Conservation (phyloP, 2,888 invertebrate species). For the Caenorhabditis zanzibari region DNA sequence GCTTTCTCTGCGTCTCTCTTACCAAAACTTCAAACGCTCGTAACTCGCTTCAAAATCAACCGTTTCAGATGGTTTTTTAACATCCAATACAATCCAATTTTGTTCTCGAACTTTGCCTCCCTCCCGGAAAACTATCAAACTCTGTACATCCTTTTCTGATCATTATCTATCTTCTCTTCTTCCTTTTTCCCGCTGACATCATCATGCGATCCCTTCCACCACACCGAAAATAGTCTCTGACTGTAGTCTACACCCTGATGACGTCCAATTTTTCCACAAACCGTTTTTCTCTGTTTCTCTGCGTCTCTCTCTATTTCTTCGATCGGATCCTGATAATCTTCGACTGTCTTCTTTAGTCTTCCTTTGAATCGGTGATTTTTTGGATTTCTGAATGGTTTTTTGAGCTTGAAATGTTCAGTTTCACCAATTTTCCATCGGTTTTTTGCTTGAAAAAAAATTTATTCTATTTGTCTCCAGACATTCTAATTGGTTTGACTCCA, state of each 20-base stretch:
- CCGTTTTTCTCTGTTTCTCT: background rate
- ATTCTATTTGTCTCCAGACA: conserved; percentile 3
- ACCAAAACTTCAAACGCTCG: too few relatives aligned
- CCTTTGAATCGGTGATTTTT: conserved; percentile 12
- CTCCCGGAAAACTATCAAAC: background rate
- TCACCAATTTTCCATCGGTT: background rate
- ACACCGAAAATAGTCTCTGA: background rate
- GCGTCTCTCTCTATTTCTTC: conserved; percentile 3
- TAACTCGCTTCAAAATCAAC: too few relatives aligned
- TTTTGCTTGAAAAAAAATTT: too few relatives aligned
- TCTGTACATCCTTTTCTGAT: conserved; percentile 1
- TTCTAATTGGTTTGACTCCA: conserved; percentile 8
- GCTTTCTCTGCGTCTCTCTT: too few relatives aligned
- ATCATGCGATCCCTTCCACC: background rate
- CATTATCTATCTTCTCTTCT: background rate
- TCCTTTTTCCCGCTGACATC: background rate
- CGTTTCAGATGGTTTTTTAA: too few relatives aligned
- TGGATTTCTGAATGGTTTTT: background rate
- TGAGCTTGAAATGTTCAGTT: too few relatives aligned
- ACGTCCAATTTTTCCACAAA: conserved; percentile 14
- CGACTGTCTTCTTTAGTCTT: background rate
- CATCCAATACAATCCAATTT: background rate
- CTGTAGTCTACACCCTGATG: conserved; percentile 7
- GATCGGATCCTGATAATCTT: conserved; percentile 1
- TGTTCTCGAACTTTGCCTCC: conserved; percentile 1